A percentile compares a stretch with the other conserved stretches of the same genome.
Evolutionary conservation across 2,888 invertebrate genomes (phyloP).

Genomic region (Microplitis manilae): DNA sequence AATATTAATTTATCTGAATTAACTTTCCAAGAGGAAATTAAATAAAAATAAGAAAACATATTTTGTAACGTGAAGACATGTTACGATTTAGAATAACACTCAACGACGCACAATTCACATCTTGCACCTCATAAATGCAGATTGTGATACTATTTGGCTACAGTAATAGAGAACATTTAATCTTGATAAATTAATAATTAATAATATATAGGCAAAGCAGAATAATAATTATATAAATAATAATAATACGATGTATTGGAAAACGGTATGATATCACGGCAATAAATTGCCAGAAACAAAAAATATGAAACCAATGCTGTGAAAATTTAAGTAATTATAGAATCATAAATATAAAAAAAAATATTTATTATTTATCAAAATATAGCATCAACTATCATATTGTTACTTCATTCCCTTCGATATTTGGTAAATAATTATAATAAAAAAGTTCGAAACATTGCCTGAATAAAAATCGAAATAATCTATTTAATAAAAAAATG

Average conservation of each 20-base stretch:
- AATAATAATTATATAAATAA: slow-evolving; percentile 25
- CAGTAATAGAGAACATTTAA: slow-evolving; percentile 33
- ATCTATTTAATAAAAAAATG: slow-evolving; percentile 6
- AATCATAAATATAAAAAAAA: slow-evolving; percentile 55
- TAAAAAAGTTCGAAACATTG: slow-evolving; percentile 14
- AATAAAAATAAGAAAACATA: slow-evolving; percentile 28
- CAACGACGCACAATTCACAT: slow-evolving; percentile 70
- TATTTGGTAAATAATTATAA: slow-evolving; percentile 13
- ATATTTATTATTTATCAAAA: slow-evolving; percentile 49
- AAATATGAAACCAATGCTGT: slow-evolving; percentile 57
- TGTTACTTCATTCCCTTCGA: slow-evolving; percentile 49
- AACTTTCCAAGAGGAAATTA: slow-evolving; percentile 31
- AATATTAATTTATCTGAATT: slow-evolving; percentile 36
- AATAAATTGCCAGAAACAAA: slow-evolving; percentile 42
- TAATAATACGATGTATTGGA: neutral
- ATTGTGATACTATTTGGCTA: slow-evolving; percentile 50
- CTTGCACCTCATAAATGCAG: slow-evolving; percentile 65
- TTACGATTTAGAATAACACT: slow-evolving; percentile 54
- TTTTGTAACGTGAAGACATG: slow-evolving; percentile 32
- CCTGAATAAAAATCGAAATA: slow-evolving; percentile 6
- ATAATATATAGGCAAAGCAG: slow-evolving; percentile 13
- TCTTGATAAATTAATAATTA: slow-evolving; percentile 14
- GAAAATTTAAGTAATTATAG: slow-evolving; percentile 57
- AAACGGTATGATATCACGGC: slow-evolving; percentile 17
- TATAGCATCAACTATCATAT: slow-evolving; percentile 59